A percentile compares a stretch with the other conserved stretches of the same genome.
phyloP scores from a whole-genome alignment of 2,888 invertebrate species.

The Ametastegia equiseti region DNA sequence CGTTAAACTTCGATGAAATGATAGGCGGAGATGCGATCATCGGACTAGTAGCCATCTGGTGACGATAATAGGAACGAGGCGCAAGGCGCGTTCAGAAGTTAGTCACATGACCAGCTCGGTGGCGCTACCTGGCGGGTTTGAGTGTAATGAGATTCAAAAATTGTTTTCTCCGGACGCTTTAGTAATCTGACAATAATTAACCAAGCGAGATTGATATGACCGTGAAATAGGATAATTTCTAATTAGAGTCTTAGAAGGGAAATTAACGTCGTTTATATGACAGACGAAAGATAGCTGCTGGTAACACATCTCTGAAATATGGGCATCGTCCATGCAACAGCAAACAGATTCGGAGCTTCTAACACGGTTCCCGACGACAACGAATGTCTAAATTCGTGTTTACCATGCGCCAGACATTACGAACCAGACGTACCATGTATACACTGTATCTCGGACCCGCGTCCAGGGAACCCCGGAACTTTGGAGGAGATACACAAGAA shows the following conservation, averaged over 20 bases:
- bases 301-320: conserved; percentile 51
- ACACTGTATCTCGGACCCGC: conserved; percentile 51
- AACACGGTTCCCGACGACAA: conserved; percentile 31
- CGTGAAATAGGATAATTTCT: conserved; percentile 33
- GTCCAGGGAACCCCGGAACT: conserved; percentile 71
- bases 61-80: background rate
- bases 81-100: background rate
- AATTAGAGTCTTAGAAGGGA: background rate
- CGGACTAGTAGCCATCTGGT: background rate
- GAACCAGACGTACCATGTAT: conserved; percentile 46
- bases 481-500: conserved; percentile 72
- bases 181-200: conserved; percentile 30
- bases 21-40: background rate
- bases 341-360: conserved; percentile 50
- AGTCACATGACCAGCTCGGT: background rate
- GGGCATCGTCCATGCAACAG: conserved; percentile 62
- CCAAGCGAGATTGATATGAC: conserved; percentile 8
- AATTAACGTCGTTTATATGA: conserved; percentile 1
- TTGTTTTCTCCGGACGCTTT: conserved; percentile 28
- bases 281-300: background rate
- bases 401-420: conserved; percentile 56
- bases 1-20: background rate
- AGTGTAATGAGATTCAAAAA: conserved; percentile 2
- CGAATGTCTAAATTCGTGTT: conserved; percentile 56
- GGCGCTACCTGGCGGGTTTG: background rate